These are phyloP conservation scores for Zoanthus sociatus DNA, from an alignment of 92 coral and sea anemone genomes.

Conservation along the genomic window DNA sequence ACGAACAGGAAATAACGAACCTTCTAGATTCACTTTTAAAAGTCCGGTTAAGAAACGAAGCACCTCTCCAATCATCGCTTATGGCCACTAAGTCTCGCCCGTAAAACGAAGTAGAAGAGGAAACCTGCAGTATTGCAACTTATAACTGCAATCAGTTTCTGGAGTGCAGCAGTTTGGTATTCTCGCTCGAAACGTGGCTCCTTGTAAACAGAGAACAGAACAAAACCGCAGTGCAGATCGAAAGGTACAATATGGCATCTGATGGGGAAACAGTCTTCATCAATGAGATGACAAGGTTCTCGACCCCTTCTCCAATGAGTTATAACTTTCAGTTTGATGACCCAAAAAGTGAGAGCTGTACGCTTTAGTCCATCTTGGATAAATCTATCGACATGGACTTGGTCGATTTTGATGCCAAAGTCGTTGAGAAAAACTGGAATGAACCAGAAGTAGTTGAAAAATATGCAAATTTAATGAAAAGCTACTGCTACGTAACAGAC, in stretches of 20 bases:
- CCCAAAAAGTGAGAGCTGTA: neutral
- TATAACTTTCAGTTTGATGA: conserved; percentile 52
- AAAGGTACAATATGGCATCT: neutral
- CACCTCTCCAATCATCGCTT: conserved; percentile 41
- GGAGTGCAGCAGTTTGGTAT: conserved; percentile 45
- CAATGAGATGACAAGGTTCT: conserved; percentile 53
- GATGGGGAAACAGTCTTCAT: conserved; percentile 37
- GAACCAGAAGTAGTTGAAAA: conserved; percentile 32
- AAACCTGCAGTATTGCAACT: conserved; percentile 12
- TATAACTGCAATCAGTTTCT: conserved; percentile 41
- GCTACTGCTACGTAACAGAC: conserved; percentile 41
- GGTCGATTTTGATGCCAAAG: conserved; percentile 39
- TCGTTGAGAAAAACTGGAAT: conserved; percentile 25
- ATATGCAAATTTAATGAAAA: conserved; percentile 19
- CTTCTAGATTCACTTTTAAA: no score
- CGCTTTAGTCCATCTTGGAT: conserved; percentile 8
- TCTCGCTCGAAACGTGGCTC: conserved; percentile 35
- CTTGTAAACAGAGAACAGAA: conserved; percentile 43
- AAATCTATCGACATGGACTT: conserved; percentile 29
- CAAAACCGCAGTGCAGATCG: conserved; percentile 53
- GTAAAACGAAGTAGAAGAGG: conserved; percentile 37
- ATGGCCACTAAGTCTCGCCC: conserved; percentile 47
- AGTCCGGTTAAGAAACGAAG: conserved; percentile 8
- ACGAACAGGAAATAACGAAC: no score
- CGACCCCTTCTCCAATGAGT: conserved; percentile 35